Evolutionary conservation across 2,797 vertebrate species (phyloP).

Genomic region (Xerus rutilus): DNA sequence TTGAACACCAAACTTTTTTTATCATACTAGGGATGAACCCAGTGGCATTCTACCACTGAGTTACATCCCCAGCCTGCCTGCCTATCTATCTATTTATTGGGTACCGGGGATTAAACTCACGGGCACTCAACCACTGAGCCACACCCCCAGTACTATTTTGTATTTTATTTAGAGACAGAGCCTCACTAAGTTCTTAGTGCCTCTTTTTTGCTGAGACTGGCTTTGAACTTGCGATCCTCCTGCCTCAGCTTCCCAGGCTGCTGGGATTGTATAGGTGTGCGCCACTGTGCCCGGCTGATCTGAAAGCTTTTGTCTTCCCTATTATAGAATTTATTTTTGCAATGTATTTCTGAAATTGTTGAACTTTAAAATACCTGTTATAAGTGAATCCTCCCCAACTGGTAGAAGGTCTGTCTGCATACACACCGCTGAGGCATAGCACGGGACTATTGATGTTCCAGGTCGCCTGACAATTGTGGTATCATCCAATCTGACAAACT

Average conservation of each 20-base stretch:
- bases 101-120: not conserved
- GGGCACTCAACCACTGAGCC: not conserved
- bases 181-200: not conserved
- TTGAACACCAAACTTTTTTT: not conserved
- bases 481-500: not conserved
- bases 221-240: not conserved
- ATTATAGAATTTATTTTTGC: constrained; percentile 38
- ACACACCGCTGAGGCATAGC: not conserved
- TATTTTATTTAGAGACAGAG: not conserved
- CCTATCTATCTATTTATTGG: too few relatives aligned
- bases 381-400: constrained; percentile 56
- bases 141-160: not conserved
- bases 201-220: not conserved
- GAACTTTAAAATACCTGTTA: constrained; percentile 77
- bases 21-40: too few relatives aligned
- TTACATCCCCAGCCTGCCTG: too few relatives aligned
- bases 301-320: constrained; percentile 47
- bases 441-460: constrained; percentile 1
- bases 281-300: not conserved
- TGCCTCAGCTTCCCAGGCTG: not conserved
- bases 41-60: too few relatives aligned
- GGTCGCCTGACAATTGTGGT: constrained; percentile 24
- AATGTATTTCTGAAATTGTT: constrained; percentile 20
- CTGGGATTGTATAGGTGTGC: not conserved
- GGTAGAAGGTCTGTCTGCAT: constrained; percentile 47